phyloP scores from a whole-genome alignment of 2,888 invertebrate genomes.

The Argyra leucocephala region DNA sequence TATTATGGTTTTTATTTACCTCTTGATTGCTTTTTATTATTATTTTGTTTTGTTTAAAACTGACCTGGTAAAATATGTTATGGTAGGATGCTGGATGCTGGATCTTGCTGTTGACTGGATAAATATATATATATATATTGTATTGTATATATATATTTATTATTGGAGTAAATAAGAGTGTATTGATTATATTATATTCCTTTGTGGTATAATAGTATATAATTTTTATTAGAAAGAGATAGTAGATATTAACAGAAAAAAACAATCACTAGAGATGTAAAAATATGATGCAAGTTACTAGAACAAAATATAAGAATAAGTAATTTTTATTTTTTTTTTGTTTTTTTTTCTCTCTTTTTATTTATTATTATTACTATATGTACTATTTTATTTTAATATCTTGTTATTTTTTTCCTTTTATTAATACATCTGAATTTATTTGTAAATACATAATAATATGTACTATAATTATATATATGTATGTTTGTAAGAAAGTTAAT shows the following conservation, averaged over 20 bases:
- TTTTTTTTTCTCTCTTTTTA: background rate
- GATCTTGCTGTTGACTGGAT: background rate
- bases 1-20: background rate
- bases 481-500: background rate
- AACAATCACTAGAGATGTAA: background rate
- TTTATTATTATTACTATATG: background rate
- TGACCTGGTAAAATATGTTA: background rate
- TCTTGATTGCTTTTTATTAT: background rate
- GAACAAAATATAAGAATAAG: background rate
- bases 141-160: background rate
- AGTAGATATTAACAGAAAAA: background rate
- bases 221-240: background rate
- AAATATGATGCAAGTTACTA: background rate
- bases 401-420: no score
- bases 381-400: background rate
- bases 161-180: no score
- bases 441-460: background rate
- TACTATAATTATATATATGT: no score
- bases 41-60: no score
- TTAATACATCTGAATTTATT: no score
- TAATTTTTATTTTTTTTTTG: no score
- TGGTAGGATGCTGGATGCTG: background rate
- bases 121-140: background rate
- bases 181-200: no score
- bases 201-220: background rate